Evolutionary conservation across 2,797 vertebrate genomes (phyloP).

Genomic region (Brachyrhaphis roseni): DNA sequence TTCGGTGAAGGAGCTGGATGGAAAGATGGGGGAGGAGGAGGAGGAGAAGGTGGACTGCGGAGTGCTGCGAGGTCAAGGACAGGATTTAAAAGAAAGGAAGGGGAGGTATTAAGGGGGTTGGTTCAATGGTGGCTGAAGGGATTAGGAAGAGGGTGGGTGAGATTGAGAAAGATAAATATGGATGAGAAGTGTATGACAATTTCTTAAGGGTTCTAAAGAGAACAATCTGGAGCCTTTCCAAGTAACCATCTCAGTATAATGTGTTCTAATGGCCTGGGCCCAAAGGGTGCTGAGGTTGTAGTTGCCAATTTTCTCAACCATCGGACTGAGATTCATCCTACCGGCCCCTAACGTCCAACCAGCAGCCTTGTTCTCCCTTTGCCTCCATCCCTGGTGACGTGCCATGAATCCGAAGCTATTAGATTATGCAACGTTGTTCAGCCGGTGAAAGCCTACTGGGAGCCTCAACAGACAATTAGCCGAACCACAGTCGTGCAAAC

Average conservation of each 20-base stretch:
- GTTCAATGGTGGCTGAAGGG: constrained; percentile 48
- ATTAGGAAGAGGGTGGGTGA: constrained; percentile 9
- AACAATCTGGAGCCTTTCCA: constrained; percentile 81
- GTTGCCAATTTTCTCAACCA: constrained; percentile 53
- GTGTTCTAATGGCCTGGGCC: constrained; percentile 71
- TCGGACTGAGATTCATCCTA: constrained; percentile 42
- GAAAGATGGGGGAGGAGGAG: constrained; percentile 7
- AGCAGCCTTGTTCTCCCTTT: constrained; percentile 40
- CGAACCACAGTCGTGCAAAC: constrained; percentile 60
- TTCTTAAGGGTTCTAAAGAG: constrained; percentile 79
- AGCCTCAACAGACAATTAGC: constrained; percentile 68
- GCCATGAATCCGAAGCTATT: constrained; percentile 38
- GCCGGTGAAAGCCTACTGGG: constrained; percentile 55
- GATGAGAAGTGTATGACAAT: constrained; percentile 32
- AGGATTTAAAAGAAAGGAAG: constrained; percentile 39
- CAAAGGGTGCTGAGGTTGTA: constrained; percentile 48
- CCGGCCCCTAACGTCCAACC: constrained; percentile 54
- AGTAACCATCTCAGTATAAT: constrained; percentile 77
- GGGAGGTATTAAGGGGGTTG: constrained; percentile 23
- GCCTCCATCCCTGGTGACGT: constrained; percentile 34
- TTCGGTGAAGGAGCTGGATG: constrained; percentile 33
- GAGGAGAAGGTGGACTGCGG: constrained; percentile 4
- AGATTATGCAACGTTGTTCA: constrained; percentile 53
- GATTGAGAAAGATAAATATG: constrained; percentile 32
- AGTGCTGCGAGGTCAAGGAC: constrained; percentile 62